Base-by-base conservation (phyloP, 1,140 invertebrate genomes). In the Palaemon carinicauda region DNA sequence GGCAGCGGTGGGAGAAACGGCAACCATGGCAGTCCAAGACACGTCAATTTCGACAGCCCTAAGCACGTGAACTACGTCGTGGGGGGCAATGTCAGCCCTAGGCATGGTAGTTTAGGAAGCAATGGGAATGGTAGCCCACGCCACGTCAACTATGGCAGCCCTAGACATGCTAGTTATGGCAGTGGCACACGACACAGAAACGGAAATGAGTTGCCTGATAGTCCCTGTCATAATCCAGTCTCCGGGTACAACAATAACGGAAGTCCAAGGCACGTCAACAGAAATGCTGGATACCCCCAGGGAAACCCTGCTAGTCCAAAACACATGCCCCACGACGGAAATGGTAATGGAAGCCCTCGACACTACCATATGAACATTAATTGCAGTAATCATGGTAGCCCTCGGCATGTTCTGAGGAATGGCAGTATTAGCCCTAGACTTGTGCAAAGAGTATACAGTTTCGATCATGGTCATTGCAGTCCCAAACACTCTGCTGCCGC, bases 361-460 rank as follows among this genome's bases (percentile, higher is more conserved):
- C 60, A 69, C 60, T 29, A 29, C 3, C 60, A 41, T 4, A 41
- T 41, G 41, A 78, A 78, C 53, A 84, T 73, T 65, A 80, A 88
- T 56, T 71, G 88, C 53, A 88, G 69, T 73, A 73, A 29, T 29
- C 33, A 31, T 73, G 69, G 69, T 24, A 73, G 69, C 33, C 69
- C 69, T 14, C 69, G 69, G n/a, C 69, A 73, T 29, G 69, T 73
- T 5, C 69, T 73, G 15, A 73, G 69, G 69, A 73, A 53, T 15
- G 29, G 65, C 4, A 51, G 84, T 21, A 65, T 51, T 27, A 86
- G 54, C 54, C 77, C 74, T 1, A 73, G 84, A 50, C 52, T 80
- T 41, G 80, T 86, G 17, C 84, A 86, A 69, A 50, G 84, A 53
- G 60, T 86, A n/a, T 86, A 71, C 27, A 86, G 84, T 78, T 86